phyloP scores from a whole-genome alignment of 1,140 invertebrate genomes.

The Calephelis nemesis region DNA sequence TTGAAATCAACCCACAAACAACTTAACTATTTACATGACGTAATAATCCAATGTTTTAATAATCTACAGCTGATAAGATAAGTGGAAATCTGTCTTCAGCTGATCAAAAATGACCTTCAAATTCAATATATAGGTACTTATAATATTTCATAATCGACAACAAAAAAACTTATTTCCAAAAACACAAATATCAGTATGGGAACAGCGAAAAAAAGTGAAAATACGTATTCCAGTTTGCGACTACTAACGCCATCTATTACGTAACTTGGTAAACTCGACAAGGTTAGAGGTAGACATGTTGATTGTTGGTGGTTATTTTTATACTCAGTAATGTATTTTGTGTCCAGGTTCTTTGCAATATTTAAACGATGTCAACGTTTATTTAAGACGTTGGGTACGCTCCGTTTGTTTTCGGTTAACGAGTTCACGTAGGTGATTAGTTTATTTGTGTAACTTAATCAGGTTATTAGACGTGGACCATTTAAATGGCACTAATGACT shows the following conservation, averaged over 20 bases:
- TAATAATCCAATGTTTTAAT: not conserved
- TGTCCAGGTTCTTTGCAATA: conserved; percentile 39
- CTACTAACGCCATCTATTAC: conserved; percentile 56
- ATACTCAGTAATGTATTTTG: conserved; percentile 44
- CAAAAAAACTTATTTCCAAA: not conserved
- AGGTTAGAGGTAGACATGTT: conserved; percentile 46
- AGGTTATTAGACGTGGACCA: not conserved
- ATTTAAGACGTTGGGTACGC: conserved; percentile 29
- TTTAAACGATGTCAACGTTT: conserved; percentile 41
- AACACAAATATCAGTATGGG: not conserved
- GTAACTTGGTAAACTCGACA: conserved; percentile 57
- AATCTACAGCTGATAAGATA: not conserved
- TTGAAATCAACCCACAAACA: too few species aligned
- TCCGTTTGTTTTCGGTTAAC: conserved; percentile 9
- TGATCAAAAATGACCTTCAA: not conserved
- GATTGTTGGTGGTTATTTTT: conserved; percentile 44
- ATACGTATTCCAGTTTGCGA: conserved; percentile 31
- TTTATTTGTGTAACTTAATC: conserved; percentile 12
- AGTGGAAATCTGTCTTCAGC: not conserved
- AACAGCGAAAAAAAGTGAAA: too few species aligned
- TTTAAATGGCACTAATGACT: too few species aligned
- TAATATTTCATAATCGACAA: not conserved
- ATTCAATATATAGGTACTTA: not conserved
- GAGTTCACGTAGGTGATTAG: conserved; percentile 9
- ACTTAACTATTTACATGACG: too few species aligned